Percentiles rank a stretch among this genome's conserved stretches.
These are phyloP conservation scores for Rhingia rostrata DNA, from an alignment of 2,888 invertebrate genomes.

Conservation along the genomic window DNA sequence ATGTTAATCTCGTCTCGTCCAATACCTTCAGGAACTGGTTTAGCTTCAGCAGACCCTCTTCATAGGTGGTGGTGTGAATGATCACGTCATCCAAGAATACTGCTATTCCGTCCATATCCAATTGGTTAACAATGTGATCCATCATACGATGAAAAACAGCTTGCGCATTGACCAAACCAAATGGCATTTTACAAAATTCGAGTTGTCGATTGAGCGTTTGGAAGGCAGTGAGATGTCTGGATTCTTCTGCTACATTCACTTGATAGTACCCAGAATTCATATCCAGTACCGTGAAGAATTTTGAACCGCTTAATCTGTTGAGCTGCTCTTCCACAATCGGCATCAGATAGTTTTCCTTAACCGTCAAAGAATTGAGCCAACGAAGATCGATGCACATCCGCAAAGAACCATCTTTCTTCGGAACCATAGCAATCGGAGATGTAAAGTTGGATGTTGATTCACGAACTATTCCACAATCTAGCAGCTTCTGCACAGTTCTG, in stretches of 20 bases:
- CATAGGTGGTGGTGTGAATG: too few relatives aligned
- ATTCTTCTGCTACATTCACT: neutral
- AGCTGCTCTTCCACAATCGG: too few relatives aligned
- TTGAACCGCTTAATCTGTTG: neutral
- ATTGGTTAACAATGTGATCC: neutral
- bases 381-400: neutral
- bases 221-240: neutral
- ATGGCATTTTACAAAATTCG: too few relatives aligned
- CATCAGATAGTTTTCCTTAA: too few relatives aligned
- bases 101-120: too few relatives aligned
- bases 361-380: neutral
- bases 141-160: neutral
- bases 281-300: neutral
- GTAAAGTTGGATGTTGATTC: conserved; percentile 1
- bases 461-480: neutral
- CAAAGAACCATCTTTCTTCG: neutral
- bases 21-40: neutral
- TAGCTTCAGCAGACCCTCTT: neutral
- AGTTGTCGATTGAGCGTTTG: too few relatives aligned
- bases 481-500: neutral
- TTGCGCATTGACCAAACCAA: neutral
- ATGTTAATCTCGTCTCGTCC: neutral
- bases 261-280: conserved; percentile 8
- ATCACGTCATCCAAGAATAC: too few relatives aligned
- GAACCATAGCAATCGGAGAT: neutral